phyloP scores from a whole-genome alignment of 2,888 invertebrate species.

The Xanthorhoe spadicearia region DNA sequence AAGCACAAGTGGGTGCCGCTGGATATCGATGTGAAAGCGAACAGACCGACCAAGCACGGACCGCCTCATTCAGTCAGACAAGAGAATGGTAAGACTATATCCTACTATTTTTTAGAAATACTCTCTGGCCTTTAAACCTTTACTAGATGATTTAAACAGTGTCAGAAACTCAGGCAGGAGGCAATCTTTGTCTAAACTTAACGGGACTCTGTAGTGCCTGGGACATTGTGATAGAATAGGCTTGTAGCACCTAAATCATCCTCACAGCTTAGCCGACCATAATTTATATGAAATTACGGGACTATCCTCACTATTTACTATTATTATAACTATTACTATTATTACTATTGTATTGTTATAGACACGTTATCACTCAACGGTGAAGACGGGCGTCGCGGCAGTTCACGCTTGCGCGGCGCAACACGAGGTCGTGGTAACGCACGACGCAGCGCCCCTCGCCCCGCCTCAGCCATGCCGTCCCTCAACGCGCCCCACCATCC shows the following conservation, averaged over 20 bases:
- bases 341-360: constrained; percentile 42
- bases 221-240: too few species aligned
- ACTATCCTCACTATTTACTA: too few species aligned
- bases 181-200: too few species aligned
- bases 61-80: constrained; percentile 63
- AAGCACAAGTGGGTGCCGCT: constrained; percentile 96
- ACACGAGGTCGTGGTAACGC: constrained; percentile 49
- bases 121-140: too few species aligned
- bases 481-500: constrained; percentile 68
- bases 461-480: constrained; percentile 75
- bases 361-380: constrained; percentile 79
- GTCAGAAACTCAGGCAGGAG: too few species aligned
- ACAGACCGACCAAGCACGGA: constrained; percentile 87
- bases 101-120: too few species aligned
- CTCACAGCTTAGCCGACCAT: too few species aligned
- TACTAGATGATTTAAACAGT: too few species aligned
- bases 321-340: too few species aligned
- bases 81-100: constrained; percentile 64
- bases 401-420: constrained; percentile 47
- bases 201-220: too few species aligned
- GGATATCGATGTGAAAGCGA: constrained; percentile 92
- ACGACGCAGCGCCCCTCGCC: constrained; percentile 58
- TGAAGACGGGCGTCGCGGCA: constrained; percentile 66
- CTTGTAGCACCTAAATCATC: too few species aligned
- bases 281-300: too few species aligned